Percentiles rank a stretch among this genome's conserved stretches.
Conservation (phyloP, 1,140 invertebrate species). For the Oppia nitens region DNA sequence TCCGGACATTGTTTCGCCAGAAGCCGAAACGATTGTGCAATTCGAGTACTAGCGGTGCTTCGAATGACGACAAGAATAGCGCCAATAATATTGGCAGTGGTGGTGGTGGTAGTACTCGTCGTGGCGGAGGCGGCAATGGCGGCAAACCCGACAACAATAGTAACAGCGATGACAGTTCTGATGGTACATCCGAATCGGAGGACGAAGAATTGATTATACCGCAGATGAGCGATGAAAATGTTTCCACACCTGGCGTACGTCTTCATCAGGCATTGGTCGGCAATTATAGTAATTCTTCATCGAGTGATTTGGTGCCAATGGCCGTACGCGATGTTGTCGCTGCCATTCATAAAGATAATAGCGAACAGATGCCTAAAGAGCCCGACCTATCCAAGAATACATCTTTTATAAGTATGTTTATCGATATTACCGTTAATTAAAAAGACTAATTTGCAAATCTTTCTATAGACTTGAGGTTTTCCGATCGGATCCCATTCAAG, state of each 20-base stretch:
- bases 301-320: not conserved
- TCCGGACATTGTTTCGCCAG: not conserved
- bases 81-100: too few relatives aligned
- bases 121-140: not conserved
- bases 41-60: not conserved
- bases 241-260: not conserved
- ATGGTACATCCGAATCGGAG: conserved; percentile 11
- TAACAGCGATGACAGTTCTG: conserved; percentile 5
- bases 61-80: too few relatives aligned
- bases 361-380: not conserved
- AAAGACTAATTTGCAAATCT: not conserved
- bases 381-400: not conserved
- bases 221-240: not conserved
- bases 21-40: not conserved
- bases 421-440: not conserved
- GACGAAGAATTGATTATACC: conserved; percentile 1
- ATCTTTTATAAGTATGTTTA: not conserved
- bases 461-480: not conserved
- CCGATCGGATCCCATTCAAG: not conserved
- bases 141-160: not conserved
- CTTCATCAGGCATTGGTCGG: not conserved
- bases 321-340: not conserved
- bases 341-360: not conserved
- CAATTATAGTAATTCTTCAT: not conserved
- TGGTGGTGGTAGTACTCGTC: too few relatives aligned